Evolutionary conservation across 2,113 vertebrate species (phyloP), one percentile per base, ranked within the genome.

Genomic region (Albula goreensis): DNA sequence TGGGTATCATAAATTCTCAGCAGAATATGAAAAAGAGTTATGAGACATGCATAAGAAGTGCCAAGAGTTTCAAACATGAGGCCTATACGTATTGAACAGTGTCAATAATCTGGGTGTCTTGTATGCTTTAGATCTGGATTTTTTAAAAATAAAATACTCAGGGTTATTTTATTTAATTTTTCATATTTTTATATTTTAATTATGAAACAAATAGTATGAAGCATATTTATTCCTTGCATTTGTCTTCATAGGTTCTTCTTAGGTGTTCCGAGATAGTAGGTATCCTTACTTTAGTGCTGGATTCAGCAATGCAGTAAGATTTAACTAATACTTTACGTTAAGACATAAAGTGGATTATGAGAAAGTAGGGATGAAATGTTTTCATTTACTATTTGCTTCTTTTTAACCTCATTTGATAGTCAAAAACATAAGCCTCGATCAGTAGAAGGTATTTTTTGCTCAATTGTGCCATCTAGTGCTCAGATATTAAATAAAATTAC

Each of bases 391-490:
- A 66, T 19, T 19, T 9, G 3, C 17, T 66, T 4, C 22, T 66
- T 66, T 66, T 4, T 15, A 66, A 66, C 22, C 17, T 66, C 22
- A 22, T 66, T 66, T 66, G 60, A 8, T 66, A 22, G 60, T 66
- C 60, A 66, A 66, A 5, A 66, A 19, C 0, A 66, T 4, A 66
- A 15, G 22, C 60, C 60, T 19, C 3, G 22, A 66, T 19, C 9
- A 25, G 11, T 2, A 74, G 22, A 9, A 31, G 2, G 31, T 25
- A 74, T 74, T 8, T 74, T 74, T 31, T 74, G 70, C 31, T 74
- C 70, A n/a, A 74, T 74, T 74, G 84, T 50, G 74, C 77, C 84
- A 79, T 31, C 84, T 60, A 60, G 77, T 80, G 84, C 50, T 79
- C 48, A 57, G 41, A 78, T 19, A 70, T 48, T 25, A 56, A 79